phyloP scores from a whole-genome alignment of 2,888 invertebrate genomes.

The Lutraria lutraria region DNA sequence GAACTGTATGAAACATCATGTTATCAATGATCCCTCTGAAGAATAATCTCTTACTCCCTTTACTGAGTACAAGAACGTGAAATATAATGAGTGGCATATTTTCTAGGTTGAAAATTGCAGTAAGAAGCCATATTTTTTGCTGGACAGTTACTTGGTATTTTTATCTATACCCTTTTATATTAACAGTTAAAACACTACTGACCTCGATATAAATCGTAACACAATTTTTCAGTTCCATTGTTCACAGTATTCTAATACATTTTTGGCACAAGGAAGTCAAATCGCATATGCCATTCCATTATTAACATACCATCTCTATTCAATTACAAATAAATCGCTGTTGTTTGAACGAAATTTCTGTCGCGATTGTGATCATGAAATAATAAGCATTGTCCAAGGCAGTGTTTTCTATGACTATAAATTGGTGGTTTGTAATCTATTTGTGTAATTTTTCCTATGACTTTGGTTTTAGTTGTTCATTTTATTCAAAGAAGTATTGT shows the following conservation, averaged over 20 bases:
- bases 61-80: background rate
- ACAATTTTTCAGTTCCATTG: background rate
- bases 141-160: background rate
- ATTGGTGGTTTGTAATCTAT: no score
- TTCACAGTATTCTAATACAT: constrained; percentile 15
- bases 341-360: background rate
- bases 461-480: no score
- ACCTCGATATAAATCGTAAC: constrained; percentile 29
- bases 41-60: constrained; percentile 11
- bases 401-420: constrained; percentile 15
- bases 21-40: constrained; percentile 13
- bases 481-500: no score
- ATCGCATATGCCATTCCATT: background rate
- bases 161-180: background rate
- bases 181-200: constrained; percentile 20
- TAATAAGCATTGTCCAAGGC: constrained; percentile 13
- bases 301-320: background rate
- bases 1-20: background rate
- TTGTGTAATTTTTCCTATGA: no score
- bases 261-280: constrained; percentile 6
- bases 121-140: background rate
- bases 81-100: constrained; percentile 22
- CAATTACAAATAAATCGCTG: constrained; percentile 1
- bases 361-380: constrained; percentile 14
- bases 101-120: background rate